Conservation (phyloP, 2,888 invertebrate genomes). For the Cataglyphis livida region DNA sequence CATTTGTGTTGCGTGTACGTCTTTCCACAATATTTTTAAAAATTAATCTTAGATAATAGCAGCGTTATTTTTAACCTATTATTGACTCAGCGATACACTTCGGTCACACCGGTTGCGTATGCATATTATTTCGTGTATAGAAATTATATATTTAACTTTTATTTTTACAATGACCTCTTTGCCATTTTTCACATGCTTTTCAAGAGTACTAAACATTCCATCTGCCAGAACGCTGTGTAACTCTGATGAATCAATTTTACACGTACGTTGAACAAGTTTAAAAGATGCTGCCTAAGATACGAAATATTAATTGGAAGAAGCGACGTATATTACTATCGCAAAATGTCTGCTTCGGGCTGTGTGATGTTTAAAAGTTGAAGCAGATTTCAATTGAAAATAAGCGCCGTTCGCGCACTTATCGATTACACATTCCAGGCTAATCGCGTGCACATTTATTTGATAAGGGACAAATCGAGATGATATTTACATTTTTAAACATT, state of each 20-base stretch:
- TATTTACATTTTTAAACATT: neutral
- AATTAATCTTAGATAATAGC: neutral
- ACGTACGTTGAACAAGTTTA: neutral
- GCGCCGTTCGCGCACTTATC: neutral
- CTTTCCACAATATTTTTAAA: neutral
- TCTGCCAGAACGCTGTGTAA: neutral
- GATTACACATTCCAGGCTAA: neutral
- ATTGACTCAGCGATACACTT: neutral
- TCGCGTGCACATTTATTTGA: neutral
- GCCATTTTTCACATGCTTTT: neutral
- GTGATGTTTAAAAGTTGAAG: neutral
- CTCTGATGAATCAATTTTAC: slow-evolving; percentile 27
- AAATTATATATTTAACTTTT: slow-evolving; percentile 9
- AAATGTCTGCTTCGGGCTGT: neutral
- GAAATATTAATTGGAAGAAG: neutral
- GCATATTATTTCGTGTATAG: neutral
- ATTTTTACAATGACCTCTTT: neutral
- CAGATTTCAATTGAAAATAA: slow-evolving; percentile 4
- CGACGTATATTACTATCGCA: neutral
- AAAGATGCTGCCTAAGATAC: neutral
- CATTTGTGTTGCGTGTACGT: neutral
- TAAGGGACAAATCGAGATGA: neutral
- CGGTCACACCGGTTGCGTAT: neutral
- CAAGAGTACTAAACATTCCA: slow-evolving; percentile 13
- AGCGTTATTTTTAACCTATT: neutral